phyloP scores from a whole-genome alignment of 1,140 invertebrate species.

The Eumaeus atala region DNA sequence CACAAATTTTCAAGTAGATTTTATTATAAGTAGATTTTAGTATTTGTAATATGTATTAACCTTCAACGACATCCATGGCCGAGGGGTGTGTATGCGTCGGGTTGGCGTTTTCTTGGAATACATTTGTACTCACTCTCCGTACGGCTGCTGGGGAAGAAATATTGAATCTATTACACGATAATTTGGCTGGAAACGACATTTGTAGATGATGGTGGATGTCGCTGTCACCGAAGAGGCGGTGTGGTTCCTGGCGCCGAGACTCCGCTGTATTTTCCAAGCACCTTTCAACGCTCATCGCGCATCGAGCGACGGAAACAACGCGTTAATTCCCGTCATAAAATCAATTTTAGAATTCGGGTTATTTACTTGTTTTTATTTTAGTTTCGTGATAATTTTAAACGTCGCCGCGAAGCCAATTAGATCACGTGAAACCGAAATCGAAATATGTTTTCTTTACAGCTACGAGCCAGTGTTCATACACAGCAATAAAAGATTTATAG shows the following conservation, averaged over 20 bases:
- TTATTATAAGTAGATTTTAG: no score
- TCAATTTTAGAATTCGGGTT: conserved; percentile 73
- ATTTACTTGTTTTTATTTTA: conserved; percentile 74
- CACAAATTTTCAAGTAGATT: no score
- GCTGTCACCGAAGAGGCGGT: conserved; percentile 32
- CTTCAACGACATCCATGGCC: conserved; percentile 6
- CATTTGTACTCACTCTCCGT: conserved; percentile 7
- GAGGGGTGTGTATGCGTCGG: neutral
- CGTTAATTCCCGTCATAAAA: conserved; percentile 74
- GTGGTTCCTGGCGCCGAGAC: conserved; percentile 42
- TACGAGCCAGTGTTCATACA: conserved; percentile 12
- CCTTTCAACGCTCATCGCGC: conserved; percentile 69
- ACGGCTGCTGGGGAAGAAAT: conserved; percentile 1
- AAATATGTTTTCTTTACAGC: conserved; percentile 26
- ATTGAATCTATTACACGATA: conserved; percentile 5
- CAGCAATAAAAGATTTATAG: conserved; percentile 13
- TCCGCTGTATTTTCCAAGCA: conserved; percentile 63
- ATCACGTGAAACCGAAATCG: conserved; percentile 59
- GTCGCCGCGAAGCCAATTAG: conserved; percentile 63
- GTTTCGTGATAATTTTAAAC: conserved; percentile 71
- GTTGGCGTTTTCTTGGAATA: conserved; percentile 4
- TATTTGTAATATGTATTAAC: neutral
- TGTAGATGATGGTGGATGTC: conserved; percentile 2
- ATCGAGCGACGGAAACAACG: conserved; percentile 71
- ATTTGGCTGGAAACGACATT: conserved; percentile 3